Evolutionary conservation across 2,888 invertebrate genomes (phyloP), one percentile per base, ranked within the genome.

Genomic region (Agrochola circellaris): DNA sequence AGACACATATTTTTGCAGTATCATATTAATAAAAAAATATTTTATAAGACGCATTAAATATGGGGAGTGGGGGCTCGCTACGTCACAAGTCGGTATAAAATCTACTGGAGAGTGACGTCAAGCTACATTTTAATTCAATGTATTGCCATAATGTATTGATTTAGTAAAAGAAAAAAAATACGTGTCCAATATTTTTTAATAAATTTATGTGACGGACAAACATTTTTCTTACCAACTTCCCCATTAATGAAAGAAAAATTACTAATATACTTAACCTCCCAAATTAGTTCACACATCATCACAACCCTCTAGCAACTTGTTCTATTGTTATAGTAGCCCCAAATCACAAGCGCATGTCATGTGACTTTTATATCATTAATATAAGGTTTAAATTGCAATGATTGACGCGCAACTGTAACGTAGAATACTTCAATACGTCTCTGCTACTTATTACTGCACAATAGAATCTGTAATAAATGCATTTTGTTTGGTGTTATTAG

Each of bases 361-460:
- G 8, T 34, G 30, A 26, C 13, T 61, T 78, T 78, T 11, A 30
- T 34, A 0, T 13, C 13, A 78, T 54, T 61, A 26, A 17, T 6
- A 23, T 69, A 60, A 68, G 51, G n/a, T 60, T 61, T 11, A 69
- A 34, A 69, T 45, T 77, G 17, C 61, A 54, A 54, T 54, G 60
- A 26, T 54, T 60, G 42, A 20, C 5, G 7, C 1, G 23, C 15
- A 61, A 3, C 45, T 1, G n/a, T n/a, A 60, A 42, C 11, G n/a
- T 38, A 4, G 15, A 54, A 23, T 48, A 38, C 8, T 9, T 61
- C 30, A 60, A 26, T 45, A 60, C 56, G 61, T 82, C 83, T 85
- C 83, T 85, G 85, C 77, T 81, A 66, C 81, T 81, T 81, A 79
- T 88, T 85, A 79, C 64, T 61, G 77, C 60, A 84, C 72, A 84